Base-by-base conservation (phyloP, 2,888 invertebrate species). In the Cerceris rybyensis region DNA sequence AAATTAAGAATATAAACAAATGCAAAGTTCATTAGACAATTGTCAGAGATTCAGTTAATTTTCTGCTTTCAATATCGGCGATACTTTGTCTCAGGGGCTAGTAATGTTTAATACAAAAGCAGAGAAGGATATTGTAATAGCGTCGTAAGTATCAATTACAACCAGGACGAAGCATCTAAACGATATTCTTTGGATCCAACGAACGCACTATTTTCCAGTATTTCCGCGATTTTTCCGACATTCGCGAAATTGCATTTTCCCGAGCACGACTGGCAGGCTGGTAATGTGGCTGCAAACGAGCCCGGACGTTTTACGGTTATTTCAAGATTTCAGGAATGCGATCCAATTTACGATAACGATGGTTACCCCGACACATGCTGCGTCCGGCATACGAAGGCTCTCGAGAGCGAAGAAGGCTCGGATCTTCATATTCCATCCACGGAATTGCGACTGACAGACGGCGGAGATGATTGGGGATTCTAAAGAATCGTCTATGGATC, bases 331-430 rank as follows among this genome's bases (percentile, higher is more conserved):
- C 84, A 76, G 81, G 87, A 86, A 87, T 87, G 85, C 86, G 85
- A 87, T 85, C 84, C 85, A 87, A 87, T 87, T 87, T 87, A 82
- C 86, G 86, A 82, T 87, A 87, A 87, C 86, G 84, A 87, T 86
- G 79, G 74, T 54, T 66, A 50, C n/a, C 54, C 67, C 66, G 46
- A 73, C 70, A 49, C 70, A 78, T 28, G 69, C 55, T 50, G 65
- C 66, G 17, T 17, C 50, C 17, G 60, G 17, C 42, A 13, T 42
- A 16, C 55, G 13, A 42, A 65, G 42, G 58, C 41, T n/a, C 7
- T 16, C 65, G 68, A 41, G 42, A 61, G 60, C 14, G 66, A 80
- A 71, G 63, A 67, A 69, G 70, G 68, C 60, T 16, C 55, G 52
- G 8, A 54, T 58, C 54, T 76, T 76, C 73, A 74, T 69, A 74